These are phyloP conservation scores for Sebastes baramenuke DNA, from an alignment of 2,797 vertebrate genomes.

Conservation along the genomic window DNA sequence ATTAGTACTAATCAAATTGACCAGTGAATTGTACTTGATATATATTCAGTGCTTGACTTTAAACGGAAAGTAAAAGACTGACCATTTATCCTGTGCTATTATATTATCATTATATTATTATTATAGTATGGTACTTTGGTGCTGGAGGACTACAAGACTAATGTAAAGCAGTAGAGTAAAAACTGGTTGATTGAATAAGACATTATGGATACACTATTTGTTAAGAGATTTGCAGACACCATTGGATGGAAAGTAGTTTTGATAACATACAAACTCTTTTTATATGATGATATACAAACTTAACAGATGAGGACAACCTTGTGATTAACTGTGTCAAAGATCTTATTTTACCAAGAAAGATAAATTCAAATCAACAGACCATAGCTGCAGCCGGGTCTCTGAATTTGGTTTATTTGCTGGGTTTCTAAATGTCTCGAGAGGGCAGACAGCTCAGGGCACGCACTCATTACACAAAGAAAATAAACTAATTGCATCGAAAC, in stretches of 20 bases:
- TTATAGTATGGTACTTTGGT: not conserved
- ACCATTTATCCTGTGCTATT: not conserved
- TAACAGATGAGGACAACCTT: not conserved
- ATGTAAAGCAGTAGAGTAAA: not conserved
- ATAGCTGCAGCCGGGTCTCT: not conserved
- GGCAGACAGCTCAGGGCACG: slow-evolving; percentile 26
- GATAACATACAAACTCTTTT: not conserved
- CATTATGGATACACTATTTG: not conserved
- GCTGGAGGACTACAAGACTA: too few species aligned
- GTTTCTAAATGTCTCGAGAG: slow-evolving; percentile 16
- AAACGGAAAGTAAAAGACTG: too few species aligned
- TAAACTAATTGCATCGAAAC: slow-evolving; percentile 56
- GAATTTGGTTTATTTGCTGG: not conserved
- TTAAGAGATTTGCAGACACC: not conserved
- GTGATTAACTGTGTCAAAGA: not conserved
- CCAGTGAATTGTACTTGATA: not conserved
- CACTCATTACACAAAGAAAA: slow-evolving; percentile 61
- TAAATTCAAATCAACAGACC: not conserved
- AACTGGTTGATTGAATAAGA: not conserved
- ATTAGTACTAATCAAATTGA: not conserved
- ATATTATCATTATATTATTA: not conserved
- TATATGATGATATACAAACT: not conserved
- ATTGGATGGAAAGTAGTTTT: not conserved
- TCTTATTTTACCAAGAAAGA: not conserved
- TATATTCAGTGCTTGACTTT: too few species aligned